Base-by-base conservation (phyloP, 1,140 invertebrate genomes). In the Pachyrhynchus sulphureomaculatus region DNA sequence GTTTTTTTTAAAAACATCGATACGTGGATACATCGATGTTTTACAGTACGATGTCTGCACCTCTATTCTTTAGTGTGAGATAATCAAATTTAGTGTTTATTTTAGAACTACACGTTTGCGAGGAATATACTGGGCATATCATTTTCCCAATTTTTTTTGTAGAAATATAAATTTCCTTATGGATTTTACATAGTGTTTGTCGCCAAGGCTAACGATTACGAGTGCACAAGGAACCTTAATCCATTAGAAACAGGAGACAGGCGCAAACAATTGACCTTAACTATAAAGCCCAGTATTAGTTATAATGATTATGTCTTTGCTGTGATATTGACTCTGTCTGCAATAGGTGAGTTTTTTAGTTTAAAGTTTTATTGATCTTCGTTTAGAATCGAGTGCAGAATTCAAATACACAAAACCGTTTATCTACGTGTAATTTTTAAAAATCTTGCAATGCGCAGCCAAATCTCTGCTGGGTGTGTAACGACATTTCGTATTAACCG, bases 131-230 rank as follows among this genome's bases (percentile, higher is more conserved):
- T n/a, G n/a, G n/a, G n/a, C n/a, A n/a, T n/a, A n/a, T n/a, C n/a
- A n/a, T n/a, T n/a, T n/a, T n/a, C 12, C 1, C 12, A 29, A 3
- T 29, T 9, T 29, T 29, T 29, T 33, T 66, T 69, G 42, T 36
- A 90, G 88, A 83, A 83, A 82, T 78, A 81, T 45, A 80, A 81
- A 52, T 90, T 86, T 73, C 86, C 86, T 0, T 64, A 80, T 41
- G 89, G 90, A 8, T 90, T 93, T 75, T 93, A 89, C 76, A 81
- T 93, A 36, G 89, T 93, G 1, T 83, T 93, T 66, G 88, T 92
- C 13, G 85, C 91, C 49, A 89, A 92, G 77, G 83, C 85, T 0
- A 86, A 87, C 47, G 89, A 93, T 67, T 81, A 77, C 0, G 85
- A 86, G 55, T 94, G 92, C 70, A 79, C 79, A 36, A 82, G 79